A percentile compares a stretch with the other conserved stretches of the same genome.
These are phyloP conservation scores for Netelia inedita DNA, from an alignment of 2,888 invertebrate genomes.

Conservation along the genomic window DNA sequence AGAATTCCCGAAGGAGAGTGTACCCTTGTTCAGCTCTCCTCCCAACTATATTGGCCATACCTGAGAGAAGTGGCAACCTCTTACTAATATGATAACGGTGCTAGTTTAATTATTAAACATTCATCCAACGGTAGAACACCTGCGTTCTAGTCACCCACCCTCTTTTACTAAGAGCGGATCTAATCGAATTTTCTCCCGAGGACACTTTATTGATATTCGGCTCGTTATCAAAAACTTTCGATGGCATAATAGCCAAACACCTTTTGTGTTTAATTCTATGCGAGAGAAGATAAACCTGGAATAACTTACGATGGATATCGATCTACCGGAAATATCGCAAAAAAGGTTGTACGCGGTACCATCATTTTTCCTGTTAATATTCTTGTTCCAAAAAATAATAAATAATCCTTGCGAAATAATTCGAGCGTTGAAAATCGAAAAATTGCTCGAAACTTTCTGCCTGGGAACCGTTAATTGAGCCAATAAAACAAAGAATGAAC, in stretches of 20 bases:
- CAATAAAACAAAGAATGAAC: slow-evolving; percentile 37
- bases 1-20: slow-evolving; percentile 34
- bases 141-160: neutral
- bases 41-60: slow-evolving; percentile 7
- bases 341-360: too few relatives aligned
- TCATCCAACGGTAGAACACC: slow-evolving; percentile 19
- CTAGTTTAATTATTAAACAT: slow-evolving; percentile 44
- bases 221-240: too few relatives aligned
- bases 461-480: slow-evolving; percentile 43
- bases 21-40: neutral
- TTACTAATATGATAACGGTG: slow-evolving; percentile 11
- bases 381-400: too few relatives aligned
- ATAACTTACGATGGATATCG: too few relatives aligned
- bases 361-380: too few relatives aligned
- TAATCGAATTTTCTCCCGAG: too few relatives aligned
- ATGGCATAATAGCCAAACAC: too few relatives aligned
- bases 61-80: slow-evolving; percentile 28
- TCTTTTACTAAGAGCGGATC: neutral
- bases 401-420: too few relatives aligned
- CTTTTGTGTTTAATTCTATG: too few relatives aligned
- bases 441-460: neutral
- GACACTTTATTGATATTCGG: too few relatives aligned
- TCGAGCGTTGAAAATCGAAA: neutral
- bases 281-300: too few relatives aligned
- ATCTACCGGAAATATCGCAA: too few relatives aligned